Percentiles rank a stretch among this genome's conserved stretches.
Conservation (phyloP, 2,888 invertebrate species). For the Trichogramma dendrolimi region DNA sequence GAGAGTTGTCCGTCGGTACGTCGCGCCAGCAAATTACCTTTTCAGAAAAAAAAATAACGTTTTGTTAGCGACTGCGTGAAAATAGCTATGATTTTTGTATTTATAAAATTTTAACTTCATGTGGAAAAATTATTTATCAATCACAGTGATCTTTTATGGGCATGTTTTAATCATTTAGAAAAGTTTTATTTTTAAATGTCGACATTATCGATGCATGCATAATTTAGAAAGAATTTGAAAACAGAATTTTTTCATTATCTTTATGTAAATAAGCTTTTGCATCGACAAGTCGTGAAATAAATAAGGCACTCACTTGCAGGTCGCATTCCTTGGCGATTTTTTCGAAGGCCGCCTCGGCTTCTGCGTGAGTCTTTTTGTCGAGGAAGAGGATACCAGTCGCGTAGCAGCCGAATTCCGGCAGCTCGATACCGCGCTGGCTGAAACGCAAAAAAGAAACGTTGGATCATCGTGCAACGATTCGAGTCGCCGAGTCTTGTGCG, state of each 20-base stretch:
- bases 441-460: background rate
- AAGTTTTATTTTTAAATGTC: background rate
- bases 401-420: constrained; percentile 86
- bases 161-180: background rate
- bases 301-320: constrained; percentile 56
- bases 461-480: background rate
- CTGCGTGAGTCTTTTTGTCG: constrained; percentile 75
- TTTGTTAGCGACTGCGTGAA: background rate
- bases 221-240: background rate
- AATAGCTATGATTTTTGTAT: background rate
- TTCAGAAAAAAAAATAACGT: constrained; percentile 21
- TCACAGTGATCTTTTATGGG: background rate
- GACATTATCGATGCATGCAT: background rate
- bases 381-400: constrained; percentile 96
- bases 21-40: constrained; percentile 89
- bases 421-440: constrained; percentile 66
- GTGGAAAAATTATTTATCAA: background rate
- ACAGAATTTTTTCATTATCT: constrained; percentile 8
- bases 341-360: constrained; percentile 77
- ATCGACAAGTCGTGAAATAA: background rate
- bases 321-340: constrained; percentile 76
- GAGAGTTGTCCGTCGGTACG: constrained; percentile 80
- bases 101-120: background rate
- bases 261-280: background rate
- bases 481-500: background rate